Evolutionary conservation across 2,888 invertebrate species (phyloP), one percentile per base, ranked within the genome.

Genomic region (Caenorhabditis sp.): DNA sequence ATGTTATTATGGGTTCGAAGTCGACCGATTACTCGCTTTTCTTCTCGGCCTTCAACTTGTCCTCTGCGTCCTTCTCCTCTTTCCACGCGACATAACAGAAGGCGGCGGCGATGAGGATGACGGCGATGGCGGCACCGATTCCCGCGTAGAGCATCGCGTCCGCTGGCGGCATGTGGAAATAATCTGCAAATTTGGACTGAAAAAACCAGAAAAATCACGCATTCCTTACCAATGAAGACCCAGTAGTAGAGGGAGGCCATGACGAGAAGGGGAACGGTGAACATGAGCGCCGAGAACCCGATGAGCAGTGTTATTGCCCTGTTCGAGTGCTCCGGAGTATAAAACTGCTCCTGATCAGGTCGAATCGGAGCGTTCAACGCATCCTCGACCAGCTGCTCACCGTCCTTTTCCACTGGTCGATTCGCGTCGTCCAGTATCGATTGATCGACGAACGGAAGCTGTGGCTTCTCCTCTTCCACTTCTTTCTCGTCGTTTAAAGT

Each of bases 41-140:
- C 13, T 71, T 71, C 50, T 76, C 46, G 2, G 39, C 39, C 37
- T 68, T 80, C 59, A 79, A 9, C 55, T 74, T 53, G n/a, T 66
- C 46, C 62, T 85, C 83, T 0, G 82, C 82, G 22, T 82, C 82
- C 13, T 61, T 39, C 50, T 86, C 86, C 56, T 86, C 86, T 53
- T 76, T 78, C 70, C 84, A 87, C 0, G 87, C 87, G 13, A 73
- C 71, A 50, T 80, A 84, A 27, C 85, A 78, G 72, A 86, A 87
- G 7, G 59, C 39, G 1, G 70, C 82, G 37, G 83, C 80, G 45
- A 87, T 83, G 15, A 84, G 17, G 30, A 82, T 70, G 6, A 80
- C 82, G 27, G 78, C 78, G 27, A 77, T 66, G 9, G 83, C 72
- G 7, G 78, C 84, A 41, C 71, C 65, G 15, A 84, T 61, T n/a